Percentiles rank a stretch among this genome's conserved stretches.
Evolutionary conservation across 2,113 vertebrate species (phyloP).

Genomic region (Equus przewalskii): DNA sequence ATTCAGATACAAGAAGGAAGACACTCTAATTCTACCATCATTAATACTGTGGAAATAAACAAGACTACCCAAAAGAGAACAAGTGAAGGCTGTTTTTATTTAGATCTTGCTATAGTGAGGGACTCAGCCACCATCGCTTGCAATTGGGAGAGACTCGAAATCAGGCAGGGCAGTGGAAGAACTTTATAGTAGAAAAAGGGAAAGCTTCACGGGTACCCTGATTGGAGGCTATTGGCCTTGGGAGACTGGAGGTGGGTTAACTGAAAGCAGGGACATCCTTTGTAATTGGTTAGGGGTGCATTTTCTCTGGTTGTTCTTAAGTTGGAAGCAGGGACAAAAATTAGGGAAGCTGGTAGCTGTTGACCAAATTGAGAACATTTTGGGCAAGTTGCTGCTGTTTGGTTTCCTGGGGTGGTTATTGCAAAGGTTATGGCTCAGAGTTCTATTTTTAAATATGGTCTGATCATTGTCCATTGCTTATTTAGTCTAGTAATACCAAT

Average conservation of each 20-base stretch:
- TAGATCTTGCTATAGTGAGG: neutral
- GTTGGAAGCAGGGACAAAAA: neutral
- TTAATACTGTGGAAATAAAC: neutral
- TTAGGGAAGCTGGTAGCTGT: neutral
- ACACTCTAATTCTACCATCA: neutral
- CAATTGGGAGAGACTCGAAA: neutral
- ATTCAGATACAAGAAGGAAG: neutral
- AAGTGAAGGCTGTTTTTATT: neutral
- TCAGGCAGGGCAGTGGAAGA: neutral
- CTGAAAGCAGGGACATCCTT: neutral
- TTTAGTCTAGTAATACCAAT: neutral
- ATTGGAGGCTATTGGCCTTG: neutral
- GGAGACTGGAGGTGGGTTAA: neutral
- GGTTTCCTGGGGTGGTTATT: neutral
- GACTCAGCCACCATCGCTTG: neutral
- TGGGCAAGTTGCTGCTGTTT: too few relatives aligned
- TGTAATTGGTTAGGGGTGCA: neutral
- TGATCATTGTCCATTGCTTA: neutral
- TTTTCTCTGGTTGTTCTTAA: neutral
- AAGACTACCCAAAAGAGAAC: neutral
- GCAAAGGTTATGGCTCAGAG: neutral
- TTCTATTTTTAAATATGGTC: neutral
- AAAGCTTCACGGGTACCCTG: neutral
- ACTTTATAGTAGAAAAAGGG: neutral
- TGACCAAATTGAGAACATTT: neutral